A percentile compares a stretch with the other conserved stretches of the same genome.
Evolutionary conservation across 1,140 invertebrate species (phyloP).

Genomic region (Euwallacea similis): DNA sequence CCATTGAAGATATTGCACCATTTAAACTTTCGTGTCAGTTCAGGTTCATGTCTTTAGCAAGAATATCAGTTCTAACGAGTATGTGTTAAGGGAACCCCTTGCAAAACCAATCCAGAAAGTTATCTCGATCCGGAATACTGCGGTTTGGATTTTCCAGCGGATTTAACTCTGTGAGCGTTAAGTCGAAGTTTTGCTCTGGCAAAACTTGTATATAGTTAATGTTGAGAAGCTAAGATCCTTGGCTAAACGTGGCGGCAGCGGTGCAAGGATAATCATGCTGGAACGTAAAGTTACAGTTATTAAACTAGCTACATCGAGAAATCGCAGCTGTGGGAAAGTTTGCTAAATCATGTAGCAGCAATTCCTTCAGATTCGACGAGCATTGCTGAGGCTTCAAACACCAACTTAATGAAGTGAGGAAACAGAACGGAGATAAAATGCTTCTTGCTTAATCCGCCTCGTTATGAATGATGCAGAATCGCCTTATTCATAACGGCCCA

Average conservation of each 20-base stretch:
- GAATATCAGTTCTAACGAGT: conserved; percentile 12
- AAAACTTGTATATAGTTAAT: conserved; percentile 14
- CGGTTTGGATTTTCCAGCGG: conserved; percentile 21
- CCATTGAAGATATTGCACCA: too few species aligned
- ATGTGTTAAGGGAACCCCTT: conserved; percentile 6
- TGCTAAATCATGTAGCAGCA: too few species aligned
- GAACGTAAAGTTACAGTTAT: not conserved
- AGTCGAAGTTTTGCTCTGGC: not conserved
- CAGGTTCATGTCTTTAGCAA: not conserved
- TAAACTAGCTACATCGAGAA: not conserved
- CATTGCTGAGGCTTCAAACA: too few species aligned
- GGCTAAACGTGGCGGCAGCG: not conserved
- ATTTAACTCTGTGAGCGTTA: conserved; percentile 24
- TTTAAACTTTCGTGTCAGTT: too few species aligned
- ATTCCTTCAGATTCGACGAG: too few species aligned
- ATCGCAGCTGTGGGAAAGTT: too few species aligned
- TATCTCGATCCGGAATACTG: conserved; percentile 16
- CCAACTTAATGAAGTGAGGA: too few species aligned
- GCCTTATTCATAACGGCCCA: too few species aligned
- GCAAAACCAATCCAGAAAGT: conserved; percentile 21
- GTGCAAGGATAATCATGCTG: not conserved
- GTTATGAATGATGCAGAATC: too few species aligned
- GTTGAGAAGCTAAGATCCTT: conserved; percentile 3
- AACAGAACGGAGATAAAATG: too few species aligned
- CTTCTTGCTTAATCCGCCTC: too few species aligned